A percentile compares a stretch with the other conserved stretches of the same genome.
phyloP scores from a whole-genome alignment of 2,113 vertebrate species.

The Isurus oxyrinchus region DNA sequence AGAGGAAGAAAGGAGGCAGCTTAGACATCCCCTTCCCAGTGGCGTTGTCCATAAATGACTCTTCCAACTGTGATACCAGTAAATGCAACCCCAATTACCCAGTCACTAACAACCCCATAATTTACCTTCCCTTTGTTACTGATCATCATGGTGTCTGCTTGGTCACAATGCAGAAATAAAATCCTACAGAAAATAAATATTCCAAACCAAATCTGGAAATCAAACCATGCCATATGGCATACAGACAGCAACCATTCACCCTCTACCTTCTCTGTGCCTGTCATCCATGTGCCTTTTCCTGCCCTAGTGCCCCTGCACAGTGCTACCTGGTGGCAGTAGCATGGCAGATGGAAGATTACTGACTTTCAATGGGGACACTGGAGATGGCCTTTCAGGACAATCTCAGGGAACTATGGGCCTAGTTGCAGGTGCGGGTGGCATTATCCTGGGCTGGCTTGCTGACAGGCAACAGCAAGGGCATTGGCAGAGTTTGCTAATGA shows the following conservation, averaged over 20 bases:
- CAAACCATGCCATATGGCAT: not conserved
- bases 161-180: not conserved
- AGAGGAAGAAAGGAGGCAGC: too few species aligned
- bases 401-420: not conserved
- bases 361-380: not conserved
- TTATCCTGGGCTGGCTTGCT: not conserved
- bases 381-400: not conserved
- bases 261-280: not conserved
- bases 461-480: not conserved
- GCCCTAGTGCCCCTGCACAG: not conserved
- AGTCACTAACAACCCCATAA: not conserved
- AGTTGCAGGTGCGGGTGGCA: not conserved
- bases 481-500: not conserved
- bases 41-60: not conserved
- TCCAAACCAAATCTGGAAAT: not conserved
- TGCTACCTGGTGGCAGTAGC: not conserved
- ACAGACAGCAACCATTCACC: too few species aligned
- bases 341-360: not conserved
- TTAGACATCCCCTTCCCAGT: too few species aligned
- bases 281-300: not conserved
- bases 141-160: not conserved
- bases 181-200: not conserved
- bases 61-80: not conserved
- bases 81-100: not conserved
- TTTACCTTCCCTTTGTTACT: not conserved